A percentile compares a stretch with the other conserved stretches of the same genome.
Evolutionary conservation across 1,140 invertebrate genomes (phyloP).

Genomic region (Drosophila azteca): DNA sequence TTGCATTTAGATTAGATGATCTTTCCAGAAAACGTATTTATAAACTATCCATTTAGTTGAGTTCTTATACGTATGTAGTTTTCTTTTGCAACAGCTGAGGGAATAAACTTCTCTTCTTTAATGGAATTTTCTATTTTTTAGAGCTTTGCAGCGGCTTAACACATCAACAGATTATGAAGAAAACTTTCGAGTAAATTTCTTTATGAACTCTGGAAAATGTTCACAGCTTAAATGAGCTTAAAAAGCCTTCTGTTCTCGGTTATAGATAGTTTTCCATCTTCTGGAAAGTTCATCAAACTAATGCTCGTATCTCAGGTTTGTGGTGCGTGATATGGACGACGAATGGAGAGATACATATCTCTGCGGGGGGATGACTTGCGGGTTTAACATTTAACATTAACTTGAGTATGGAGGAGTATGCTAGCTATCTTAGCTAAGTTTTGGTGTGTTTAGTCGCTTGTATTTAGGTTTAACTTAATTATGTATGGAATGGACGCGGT

Average conservation of each 20-base stretch:
- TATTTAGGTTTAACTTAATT: conserved; percentile 47
- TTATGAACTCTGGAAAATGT: no score
- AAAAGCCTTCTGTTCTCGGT: no score
- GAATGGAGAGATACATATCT: conserved; percentile 4
- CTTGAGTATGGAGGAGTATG: conserved; percentile 31
- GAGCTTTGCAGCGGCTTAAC: no score
- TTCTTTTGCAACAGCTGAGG: no score
- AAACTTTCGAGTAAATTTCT: no score
- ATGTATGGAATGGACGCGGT: conserved; percentile 24
- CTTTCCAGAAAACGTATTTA: conserved; percentile 4
- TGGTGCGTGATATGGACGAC: conserved; percentile 8
- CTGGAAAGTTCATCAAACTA: no score
- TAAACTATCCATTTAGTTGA: background rate
- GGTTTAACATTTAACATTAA: conserved; percentile 40
- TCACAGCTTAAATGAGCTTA: no score
- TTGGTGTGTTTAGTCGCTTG: conserved; percentile 37
- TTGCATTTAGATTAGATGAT: conserved; percentile 20
- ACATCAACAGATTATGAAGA: no score
- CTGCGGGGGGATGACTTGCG: conserved; percentile 2
- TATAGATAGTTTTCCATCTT: no score
- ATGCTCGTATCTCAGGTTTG: background rate
- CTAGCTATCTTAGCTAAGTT: conserved; percentile 47
- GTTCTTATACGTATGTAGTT: no score
- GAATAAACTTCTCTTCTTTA: no score
- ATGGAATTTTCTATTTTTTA: no score